Evolutionary conservation across 2,113 vertebrate genomes (phyloP).

Genomic region (Malurus elegans): DNA sequence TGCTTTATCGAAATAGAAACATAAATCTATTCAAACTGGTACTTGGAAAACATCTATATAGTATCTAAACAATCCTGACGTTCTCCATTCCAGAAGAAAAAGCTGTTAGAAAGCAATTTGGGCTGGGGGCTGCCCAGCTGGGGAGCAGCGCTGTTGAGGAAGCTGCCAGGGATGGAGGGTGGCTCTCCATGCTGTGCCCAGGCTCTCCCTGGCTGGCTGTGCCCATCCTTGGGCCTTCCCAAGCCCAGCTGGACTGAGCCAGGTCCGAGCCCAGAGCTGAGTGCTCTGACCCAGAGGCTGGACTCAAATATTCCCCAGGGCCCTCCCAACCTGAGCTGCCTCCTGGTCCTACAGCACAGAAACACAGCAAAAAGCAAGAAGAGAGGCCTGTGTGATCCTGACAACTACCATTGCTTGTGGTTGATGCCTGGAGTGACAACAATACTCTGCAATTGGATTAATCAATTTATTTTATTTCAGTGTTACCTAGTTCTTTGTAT

Average conservation of each 20-base stretch:
- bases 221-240: background rate
- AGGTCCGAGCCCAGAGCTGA: background rate
- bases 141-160: background rate
- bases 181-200: background rate
- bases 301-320: rapidly evolving
- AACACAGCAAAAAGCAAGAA: background rate
- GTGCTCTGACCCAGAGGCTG: background rate
- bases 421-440: background rate
- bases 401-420: rapidly evolving
- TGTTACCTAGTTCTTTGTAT: background rate
- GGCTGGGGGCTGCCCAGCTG: background rate
- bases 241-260: background rate
- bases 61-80: background rate
- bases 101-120: background rate
- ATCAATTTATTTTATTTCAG: background rate
- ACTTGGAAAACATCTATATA: background rate
- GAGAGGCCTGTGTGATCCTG: background rate
- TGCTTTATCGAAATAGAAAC: background rate
- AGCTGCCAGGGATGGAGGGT: background rate
- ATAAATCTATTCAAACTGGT: background rate
- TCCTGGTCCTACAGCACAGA: background rate
- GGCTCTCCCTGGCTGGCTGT: too few species aligned
- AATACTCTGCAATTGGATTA: background rate
- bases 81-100: background rate
- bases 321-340: background rate